Evolutionary conservation across 1,140 invertebrate genomes (phyloP), one percentile per base, ranked within the genome.

Genomic region (Theocolax elegans): DNA sequence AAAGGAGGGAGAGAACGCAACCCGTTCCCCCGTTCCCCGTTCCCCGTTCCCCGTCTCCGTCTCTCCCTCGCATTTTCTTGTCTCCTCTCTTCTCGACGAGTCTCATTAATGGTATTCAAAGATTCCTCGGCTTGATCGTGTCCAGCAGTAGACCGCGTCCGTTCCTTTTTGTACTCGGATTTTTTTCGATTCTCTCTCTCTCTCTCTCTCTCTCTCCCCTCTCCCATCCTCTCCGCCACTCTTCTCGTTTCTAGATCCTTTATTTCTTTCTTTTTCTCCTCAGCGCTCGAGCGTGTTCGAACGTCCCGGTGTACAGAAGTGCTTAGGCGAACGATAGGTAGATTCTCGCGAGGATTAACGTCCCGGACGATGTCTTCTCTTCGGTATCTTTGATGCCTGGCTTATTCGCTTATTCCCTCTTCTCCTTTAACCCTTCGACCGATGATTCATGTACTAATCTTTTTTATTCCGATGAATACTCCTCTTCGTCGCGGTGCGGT

Each of bases 51-150:
- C 54, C 15, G 62, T 35, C 71, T 51, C 31, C 59, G 25, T n/a
- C 64, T 67, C 27, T 67, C 49, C 67, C 74, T 54, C 66, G 44
- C 71, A 70, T 74, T 25, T 51, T 51, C 48, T 51, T 23, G 23
- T 21, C 48, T 51, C 15, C 21, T 67, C 49, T 67, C 72, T 59
- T 74, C 38, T 53, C 60, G 76, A 74, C 74, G 67, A 71, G 74
- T 76, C 76, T 83, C 83, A 84, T 85, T 85, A 84, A 84, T 83
- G 81, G 81, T 80, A 84, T 85, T 85, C 83, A 84, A 76, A 78
- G 78, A 83, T 81, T 83, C 81, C 72, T 76, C 69, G 62, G 63
- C 76, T 76, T 76, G 78, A 75, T 79, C 77, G 75, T 74, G 75
- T 78, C 74, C 72, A 74, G 38, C 59, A 53, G 59, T 53, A 54